phyloP scores from a whole-genome alignment of 2,797 vertebrate species.

The Eurystomus glaucurus region DNA sequence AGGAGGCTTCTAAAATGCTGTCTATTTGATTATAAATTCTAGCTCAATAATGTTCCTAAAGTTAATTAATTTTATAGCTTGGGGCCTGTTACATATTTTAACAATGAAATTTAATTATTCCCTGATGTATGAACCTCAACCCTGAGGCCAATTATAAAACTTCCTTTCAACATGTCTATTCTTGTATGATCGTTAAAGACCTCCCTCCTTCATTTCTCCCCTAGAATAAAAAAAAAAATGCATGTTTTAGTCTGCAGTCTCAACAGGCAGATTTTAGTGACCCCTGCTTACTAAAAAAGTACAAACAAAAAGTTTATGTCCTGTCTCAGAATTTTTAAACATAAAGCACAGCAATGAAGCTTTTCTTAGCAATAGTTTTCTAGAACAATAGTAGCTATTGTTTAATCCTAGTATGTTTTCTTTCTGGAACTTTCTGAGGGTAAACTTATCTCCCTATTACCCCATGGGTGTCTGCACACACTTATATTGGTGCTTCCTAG shows the following conservation, averaged over 20 bases:
- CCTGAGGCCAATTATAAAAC: background rate
- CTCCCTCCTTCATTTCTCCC: background rate
- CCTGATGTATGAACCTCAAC: background rate
- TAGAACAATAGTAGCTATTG: background rate
- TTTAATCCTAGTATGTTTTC: background rate
- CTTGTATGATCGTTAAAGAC: background rate
- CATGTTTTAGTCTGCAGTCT: background rate
- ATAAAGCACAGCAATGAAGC: background rate
- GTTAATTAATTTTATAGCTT: slow-evolving; percentile 32
- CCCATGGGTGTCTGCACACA: background rate
- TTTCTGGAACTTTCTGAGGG: background rate
- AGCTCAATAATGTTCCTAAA: slow-evolving; percentile 7
- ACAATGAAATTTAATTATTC: slow-evolving; percentile 31
- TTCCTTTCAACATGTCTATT: background rate
- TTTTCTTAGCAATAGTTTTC: background rate
- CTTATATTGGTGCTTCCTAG: background rate
- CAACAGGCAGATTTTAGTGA: background rate
- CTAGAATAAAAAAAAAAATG: background rate
- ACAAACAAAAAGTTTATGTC: background rate
- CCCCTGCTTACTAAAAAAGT: background rate
- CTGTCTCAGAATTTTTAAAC: background rate
- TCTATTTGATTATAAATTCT: slow-evolving; percentile 14
- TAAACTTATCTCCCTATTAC: background rate
- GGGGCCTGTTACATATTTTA: slow-evolving; percentile 15
- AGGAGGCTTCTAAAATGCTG: background rate